Conservation (phyloP, 2,888 invertebrate species). For the Caenorhabditis sp. region DNA sequence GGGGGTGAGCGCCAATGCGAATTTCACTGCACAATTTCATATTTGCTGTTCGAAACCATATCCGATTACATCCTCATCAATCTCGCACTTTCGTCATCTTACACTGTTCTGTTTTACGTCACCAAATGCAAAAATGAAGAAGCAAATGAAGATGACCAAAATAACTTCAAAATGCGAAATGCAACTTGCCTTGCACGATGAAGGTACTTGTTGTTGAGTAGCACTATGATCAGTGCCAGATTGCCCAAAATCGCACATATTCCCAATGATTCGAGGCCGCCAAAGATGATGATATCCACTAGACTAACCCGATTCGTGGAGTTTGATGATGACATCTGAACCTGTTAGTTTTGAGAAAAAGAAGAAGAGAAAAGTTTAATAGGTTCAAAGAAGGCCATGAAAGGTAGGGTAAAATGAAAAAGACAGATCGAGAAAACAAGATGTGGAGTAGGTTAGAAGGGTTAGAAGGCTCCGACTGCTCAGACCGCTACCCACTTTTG, state of each 20-base stretch:
- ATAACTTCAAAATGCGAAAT: no score
- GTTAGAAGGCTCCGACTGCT: slow-evolving; percentile 5
- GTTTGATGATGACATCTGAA: slow-evolving; percentile 65
- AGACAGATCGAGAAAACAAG: slow-evolving; percentile 26
- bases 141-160: no score
- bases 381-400: not conserved
- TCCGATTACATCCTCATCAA: slow-evolving; percentile 59
- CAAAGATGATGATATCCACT: slow-evolving; percentile 70
- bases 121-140: slow-evolving; percentile 1
- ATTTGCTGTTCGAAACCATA: slow-evolving; percentile 58
- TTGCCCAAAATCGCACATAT: slow-evolving; percentile 79
- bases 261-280: slow-evolving; percentile 74
- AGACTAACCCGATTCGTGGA: slow-evolving; percentile 61
- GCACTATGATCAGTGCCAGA: slow-evolving; percentile 76
- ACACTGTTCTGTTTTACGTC: slow-evolving; percentile 32
- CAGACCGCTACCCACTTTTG: slow-evolving; percentile 24
- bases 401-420: not conserved
- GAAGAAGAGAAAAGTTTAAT: not conserved
- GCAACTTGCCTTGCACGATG: slow-evolving; percentile 76
- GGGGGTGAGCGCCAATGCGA: slow-evolving; percentile 48
- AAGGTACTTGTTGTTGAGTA: slow-evolving; percentile 79
- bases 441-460: no score
- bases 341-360: no score
- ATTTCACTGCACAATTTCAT: slow-evolving; percentile 23
- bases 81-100: slow-evolving; percentile 56